Percentiles rank a stretch among this genome's conserved stretches.
Conservation (phyloP, 2,888 invertebrate genomes). For the Sepiola atlantica region DNA sequence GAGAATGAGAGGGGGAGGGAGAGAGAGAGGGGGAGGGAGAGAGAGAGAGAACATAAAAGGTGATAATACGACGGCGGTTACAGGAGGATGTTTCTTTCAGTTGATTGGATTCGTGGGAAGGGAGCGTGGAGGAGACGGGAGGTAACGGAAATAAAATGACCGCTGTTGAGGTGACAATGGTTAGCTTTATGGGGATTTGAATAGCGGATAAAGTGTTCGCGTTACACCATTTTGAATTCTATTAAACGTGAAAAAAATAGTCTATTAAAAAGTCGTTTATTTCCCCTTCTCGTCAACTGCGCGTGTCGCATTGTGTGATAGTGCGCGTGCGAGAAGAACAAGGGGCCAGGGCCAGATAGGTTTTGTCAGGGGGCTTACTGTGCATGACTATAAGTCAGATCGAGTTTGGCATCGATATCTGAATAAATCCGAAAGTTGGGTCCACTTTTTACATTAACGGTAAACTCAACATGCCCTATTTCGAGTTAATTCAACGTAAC, state of each 20-base stretch:
- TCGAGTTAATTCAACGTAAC: too few relatives aligned
- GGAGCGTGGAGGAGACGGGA: too few relatives aligned
- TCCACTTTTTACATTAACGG: too few relatives aligned
- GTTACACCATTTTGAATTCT: constrained; percentile 1
- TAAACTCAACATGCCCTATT: too few relatives aligned
- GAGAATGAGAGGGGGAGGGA: too few relatives aligned
- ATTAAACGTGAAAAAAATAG: constrained; percentile 16
- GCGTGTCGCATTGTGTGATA: constrained; percentile 18
- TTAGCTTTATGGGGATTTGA: not conserved
- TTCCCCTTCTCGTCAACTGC: not conserved
- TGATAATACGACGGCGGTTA: not conserved
- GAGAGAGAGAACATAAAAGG: not conserved
- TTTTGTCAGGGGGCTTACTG: not conserved
- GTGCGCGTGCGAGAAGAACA: constrained; percentile 4
- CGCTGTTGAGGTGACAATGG: not conserved
- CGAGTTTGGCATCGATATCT: not conserved
- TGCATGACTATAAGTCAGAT: not conserved
- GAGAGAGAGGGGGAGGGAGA: too few relatives aligned
- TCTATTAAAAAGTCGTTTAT: not conserved
- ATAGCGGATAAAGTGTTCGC: not conserved
- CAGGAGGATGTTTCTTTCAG: not conserved
- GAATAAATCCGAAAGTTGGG: too few relatives aligned
- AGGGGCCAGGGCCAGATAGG: not conserved
- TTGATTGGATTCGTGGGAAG: not conserved
- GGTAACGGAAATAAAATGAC: not conserved